Base-by-base conservation (phyloP, 2,797 vertebrate species). In the Champsocephalus esox region DNA sequence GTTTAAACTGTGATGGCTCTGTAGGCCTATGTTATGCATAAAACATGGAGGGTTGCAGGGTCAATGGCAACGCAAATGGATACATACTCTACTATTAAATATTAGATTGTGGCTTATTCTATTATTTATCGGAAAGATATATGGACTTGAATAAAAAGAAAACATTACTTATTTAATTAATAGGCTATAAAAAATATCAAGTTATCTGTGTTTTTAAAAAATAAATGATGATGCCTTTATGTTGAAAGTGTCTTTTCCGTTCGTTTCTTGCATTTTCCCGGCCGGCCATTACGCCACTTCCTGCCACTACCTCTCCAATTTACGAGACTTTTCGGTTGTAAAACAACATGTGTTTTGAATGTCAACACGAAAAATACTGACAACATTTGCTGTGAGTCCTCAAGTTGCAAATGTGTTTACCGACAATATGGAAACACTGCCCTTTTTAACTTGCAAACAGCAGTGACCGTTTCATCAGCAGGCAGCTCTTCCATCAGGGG, bases 401-500 rank as follows among this genome's bases (percentile, higher is more conserved):
- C 17, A 4, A 2, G 0, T 13, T 2, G 11, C 1, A 1, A n/a
- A 24, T 3, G 17, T 3, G 21, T 12, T 14, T 1, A 9, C 34
- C 2, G 4, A 24, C 16, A 2, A 2, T 0, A 11, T 1, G 4
- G 4, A 0, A 9, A 46, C 38, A 43, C 38, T 38, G 6, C 0
- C 5, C 8, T 2, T 19, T 61, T 43, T 3, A 0, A 3, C 21
- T 7, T 67, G 75, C 5, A 77, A 87, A 49, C 45, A 4, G 32
- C 57, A 0, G 60, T 1, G 41, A 68, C 63, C 16, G 79, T 89
- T 90, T 90, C 80, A 90, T 90, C 88, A 82, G 61, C 83, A 46
- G 57, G 66, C 84, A 46, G 57, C 63, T 65, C 11, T 12, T 2
- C 28, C 50, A 19, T 13, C 5, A 12, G 73, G 79, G 90, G 90